phyloP scores from a whole-genome alignment of 2,113 vertebrate genomes.

The Chaenogobius annularis region DNA sequence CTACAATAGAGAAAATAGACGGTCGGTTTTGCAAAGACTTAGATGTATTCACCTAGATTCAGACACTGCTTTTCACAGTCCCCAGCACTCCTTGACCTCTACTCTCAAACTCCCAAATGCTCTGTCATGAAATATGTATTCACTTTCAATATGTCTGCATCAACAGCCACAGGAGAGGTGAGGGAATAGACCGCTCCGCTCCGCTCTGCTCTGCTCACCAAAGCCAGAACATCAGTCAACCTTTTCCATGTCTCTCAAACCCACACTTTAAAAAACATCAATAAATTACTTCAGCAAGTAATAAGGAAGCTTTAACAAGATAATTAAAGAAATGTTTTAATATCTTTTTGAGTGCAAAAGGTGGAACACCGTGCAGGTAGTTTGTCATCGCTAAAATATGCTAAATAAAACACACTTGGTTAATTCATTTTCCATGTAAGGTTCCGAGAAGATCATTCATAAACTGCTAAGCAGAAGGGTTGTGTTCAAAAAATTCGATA shows the following conservation, averaged over 20 bases:
- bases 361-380: constrained; percentile 1
- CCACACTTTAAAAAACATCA: background rate
- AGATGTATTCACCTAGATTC: background rate
- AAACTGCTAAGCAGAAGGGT: constrained; percentile 1
- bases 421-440: background rate
- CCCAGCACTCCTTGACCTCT: constrained; percentile 17
- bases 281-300: too few species aligned
- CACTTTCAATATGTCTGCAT: constrained; percentile 49
- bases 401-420: background rate
- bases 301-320: background rate
- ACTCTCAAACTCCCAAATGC: constrained; percentile 27
- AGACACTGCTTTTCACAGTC: constrained; percentile 20
- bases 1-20: too few species aligned
- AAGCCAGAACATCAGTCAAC: constrained; percentile 18
- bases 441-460: constrained; percentile 12
- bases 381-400: background rate
- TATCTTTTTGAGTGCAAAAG: background rate
- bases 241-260: background rate
- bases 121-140: constrained; percentile 67
- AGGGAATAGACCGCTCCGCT: constrained; percentile 26
- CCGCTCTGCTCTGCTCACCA: constrained; percentile 16
- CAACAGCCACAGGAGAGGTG: constrained; percentile 39
- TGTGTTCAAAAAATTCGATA: too few species aligned
- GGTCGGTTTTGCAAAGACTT: too few species aligned
- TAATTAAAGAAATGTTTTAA: background rate